phyloP scores from a whole-genome alignment of 2,797 vertebrate species.

The Cryptoblepharus egeriae region DNA sequence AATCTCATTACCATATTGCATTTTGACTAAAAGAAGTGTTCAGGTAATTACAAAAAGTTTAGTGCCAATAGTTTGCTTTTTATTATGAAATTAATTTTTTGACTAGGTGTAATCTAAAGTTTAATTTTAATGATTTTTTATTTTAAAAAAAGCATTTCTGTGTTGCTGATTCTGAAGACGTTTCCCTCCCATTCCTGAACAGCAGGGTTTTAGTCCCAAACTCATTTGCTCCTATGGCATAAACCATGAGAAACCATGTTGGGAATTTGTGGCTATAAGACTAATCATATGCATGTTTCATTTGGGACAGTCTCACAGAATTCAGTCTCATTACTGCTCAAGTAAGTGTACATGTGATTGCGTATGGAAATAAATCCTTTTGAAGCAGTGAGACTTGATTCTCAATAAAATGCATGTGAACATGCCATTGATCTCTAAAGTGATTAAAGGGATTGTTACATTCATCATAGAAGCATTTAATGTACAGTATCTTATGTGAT shows the following conservation, averaged over 20 bases:
- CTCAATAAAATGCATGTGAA: neutral
- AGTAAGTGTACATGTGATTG: neutral
- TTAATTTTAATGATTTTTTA: neutral
- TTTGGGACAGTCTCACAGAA: neutral
- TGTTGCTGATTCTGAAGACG: conserved; percentile 7
- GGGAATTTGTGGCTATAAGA: neutral
- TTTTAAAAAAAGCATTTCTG: neutral
- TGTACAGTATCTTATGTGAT: neutral
- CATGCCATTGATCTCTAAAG: neutral
- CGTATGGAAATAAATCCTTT: neutral
- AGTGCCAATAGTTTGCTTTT: conserved; percentile 3
- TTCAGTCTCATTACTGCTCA: neutral
- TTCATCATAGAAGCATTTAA: neutral
- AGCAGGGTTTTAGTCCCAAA: neutral
- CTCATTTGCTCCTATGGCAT: neutral
- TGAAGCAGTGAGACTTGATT: neutral
- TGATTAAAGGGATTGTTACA: neutral
- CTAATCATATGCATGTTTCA: neutral
- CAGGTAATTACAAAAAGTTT: neutral
- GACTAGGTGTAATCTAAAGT: neutral
- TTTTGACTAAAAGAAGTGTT: neutral
- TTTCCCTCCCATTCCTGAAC: neutral
- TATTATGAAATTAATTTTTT: neutral
- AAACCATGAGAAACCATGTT: neutral
- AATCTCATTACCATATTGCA: neutral